Conservation (phyloP, 2,888 invertebrate genomes). For the Molorchus minor region DNA sequence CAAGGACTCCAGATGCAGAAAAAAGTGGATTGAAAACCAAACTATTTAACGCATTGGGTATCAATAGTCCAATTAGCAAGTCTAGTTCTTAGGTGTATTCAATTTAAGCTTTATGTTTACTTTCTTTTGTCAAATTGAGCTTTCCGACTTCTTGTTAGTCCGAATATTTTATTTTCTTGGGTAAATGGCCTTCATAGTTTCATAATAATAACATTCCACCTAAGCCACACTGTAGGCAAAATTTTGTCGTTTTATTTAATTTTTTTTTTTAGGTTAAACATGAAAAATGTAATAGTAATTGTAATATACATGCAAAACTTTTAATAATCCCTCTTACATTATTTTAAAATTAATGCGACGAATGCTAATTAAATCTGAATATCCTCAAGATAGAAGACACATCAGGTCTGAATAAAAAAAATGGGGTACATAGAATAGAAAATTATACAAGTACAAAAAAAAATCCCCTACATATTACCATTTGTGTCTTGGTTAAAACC, state of each 20-base stretch:
- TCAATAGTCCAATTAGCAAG: slow-evolving; percentile 70
- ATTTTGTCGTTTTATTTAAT: background rate
- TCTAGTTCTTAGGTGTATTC: slow-evolving; percentile 56
- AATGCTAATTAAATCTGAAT: too few species aligned
- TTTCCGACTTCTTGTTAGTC: slow-evolving; percentile 16
- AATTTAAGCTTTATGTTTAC: slow-evolving; percentile 26
- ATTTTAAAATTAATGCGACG: too few species aligned
- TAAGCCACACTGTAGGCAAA: slow-evolving; percentile 13
- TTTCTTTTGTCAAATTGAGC: slow-evolving; percentile 14
- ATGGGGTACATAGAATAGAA: too few species aligned
- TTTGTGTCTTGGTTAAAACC: too few species aligned
- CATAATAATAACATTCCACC: slow-evolving; percentile 35
- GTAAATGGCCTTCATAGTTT: slow-evolving; percentile 20
- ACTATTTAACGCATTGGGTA: slow-evolving; percentile 85
- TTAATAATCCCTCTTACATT: too few species aligned
- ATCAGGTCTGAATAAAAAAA: too few species aligned
- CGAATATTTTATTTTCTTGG: slow-evolving; percentile 15
- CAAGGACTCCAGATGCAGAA: slow-evolving; percentile 75
- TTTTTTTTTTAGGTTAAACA: too few species aligned
- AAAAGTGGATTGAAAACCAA: slow-evolving; percentile 83
- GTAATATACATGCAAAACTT: too few species aligned
- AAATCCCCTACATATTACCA: too few species aligned
- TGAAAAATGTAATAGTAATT: too few species aligned
- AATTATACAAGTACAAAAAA: too few species aligned
- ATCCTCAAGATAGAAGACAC: too few species aligned